Evolutionary conservation across 2,113 vertebrate genomes (phyloP), one percentile per base, ranked within the genome.

Genomic region (Gulo gulo): DNA sequence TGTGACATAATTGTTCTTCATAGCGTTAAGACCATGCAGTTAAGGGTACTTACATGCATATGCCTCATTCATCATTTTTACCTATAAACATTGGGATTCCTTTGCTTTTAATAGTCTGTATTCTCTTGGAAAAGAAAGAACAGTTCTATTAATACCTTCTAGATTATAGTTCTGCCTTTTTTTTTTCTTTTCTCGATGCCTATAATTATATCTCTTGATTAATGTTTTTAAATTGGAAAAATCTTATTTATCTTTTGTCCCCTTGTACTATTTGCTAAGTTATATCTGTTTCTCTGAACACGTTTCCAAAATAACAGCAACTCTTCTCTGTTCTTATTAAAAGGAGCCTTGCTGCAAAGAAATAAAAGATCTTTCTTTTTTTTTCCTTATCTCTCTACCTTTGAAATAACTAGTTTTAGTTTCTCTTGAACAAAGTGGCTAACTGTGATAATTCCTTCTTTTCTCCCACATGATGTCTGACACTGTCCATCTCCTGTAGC

Each of bases 401-500:
- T 94, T 98, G 79, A 98, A 94, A 80, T 98, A 96, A 96, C 82
- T 24, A 2, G 92, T 96, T 79, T 97, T 97, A 94, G 86, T 88
- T 98, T 98, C 94, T 98, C 87, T 97, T 98, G 61, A 96, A 87
- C 80, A 74, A 96, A 98, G 96, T 97, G 94, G 18, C 98, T 98
- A 97, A 92, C 95, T 97, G 65, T 94, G 96, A 97, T 89, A 98
- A 97, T 96, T 97, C 98, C 98, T 91, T 99, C 98, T 98, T 97
- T 88, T 98, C 97, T 98, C 80, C 80, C 95, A 95, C 98, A 97
- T 98, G 96, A 96, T 98, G 92, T 98, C 97, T 98, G 98, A 63
- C 92, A 95, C 98, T 98, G 95, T 98, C 98, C 95, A 85, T 89
- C 91, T 97, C 88, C 98, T 98, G 81, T 98, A 98, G 98, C 92